A percentile compares a stretch with the other conserved stretches of the same genome.
These are phyloP conservation scores for Acanthosoma haemorrhoidale DNA, from an alignment of 2,888 invertebrate genomes.

Conservation along the genomic window DNA sequence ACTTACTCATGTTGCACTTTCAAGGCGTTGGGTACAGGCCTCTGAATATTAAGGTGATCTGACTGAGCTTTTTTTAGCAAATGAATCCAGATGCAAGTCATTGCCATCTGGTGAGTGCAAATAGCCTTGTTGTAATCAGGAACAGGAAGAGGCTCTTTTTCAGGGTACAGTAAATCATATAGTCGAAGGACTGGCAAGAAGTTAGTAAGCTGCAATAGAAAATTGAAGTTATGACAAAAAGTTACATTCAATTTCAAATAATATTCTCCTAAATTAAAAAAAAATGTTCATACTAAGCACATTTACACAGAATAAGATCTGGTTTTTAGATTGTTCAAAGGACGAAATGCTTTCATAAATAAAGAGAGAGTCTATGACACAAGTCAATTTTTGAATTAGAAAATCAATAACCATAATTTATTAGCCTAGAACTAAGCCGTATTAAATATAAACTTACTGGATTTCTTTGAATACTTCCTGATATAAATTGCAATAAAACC, in stretches of 20 bases:
- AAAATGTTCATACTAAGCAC: too few species aligned
- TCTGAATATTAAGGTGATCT: constrained; percentile 65
- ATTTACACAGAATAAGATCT: too few species aligned
- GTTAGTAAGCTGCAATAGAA: constrained; percentile 60
- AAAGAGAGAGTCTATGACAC: too few species aligned
- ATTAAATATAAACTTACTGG: constrained; percentile 54
- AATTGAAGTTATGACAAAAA: too few species aligned
- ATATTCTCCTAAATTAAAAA: too few species aligned
- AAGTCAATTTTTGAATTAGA: too few species aligned
- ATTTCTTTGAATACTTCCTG: constrained; percentile 92
- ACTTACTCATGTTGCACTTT: constrained; percentile 77
- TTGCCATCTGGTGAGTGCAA: constrained; percentile 86
- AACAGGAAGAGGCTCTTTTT: constrained; percentile 80
- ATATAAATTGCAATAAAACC: constrained; percentile 93
- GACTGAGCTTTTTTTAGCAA: constrained; percentile 86
- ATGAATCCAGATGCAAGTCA: constrained; percentile 95
- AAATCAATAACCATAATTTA: too few species aligned
- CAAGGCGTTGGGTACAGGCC: constrained; percentile 72
- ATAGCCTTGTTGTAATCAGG: constrained; percentile 83
- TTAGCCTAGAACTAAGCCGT: too few species aligned
- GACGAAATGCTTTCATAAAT: too few species aligned
- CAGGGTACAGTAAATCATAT: constrained; percentile 87
- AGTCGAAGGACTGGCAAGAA: constrained; percentile 85
- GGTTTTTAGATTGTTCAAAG: too few species aligned
- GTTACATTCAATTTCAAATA: too few species aligned